Percentiles rank a stretch among this genome's conserved stretches.
phyloP scores from a whole-genome alignment of 2,797 vertebrate species.

The Manis crassicaudata region DNA sequence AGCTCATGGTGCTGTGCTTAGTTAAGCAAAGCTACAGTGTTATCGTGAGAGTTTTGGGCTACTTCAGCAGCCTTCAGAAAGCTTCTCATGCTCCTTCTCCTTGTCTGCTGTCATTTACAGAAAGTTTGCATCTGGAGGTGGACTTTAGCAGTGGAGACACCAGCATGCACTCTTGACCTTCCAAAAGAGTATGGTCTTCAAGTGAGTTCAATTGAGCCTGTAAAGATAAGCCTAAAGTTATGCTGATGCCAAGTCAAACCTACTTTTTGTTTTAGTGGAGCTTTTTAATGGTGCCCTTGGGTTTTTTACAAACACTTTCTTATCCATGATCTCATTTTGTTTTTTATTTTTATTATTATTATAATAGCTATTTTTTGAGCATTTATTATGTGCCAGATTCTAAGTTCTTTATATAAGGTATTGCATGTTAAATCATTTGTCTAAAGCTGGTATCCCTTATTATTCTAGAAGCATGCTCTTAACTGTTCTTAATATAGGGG shows the following conservation, averaged over 20 bases:
- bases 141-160: conserved; percentile 88
- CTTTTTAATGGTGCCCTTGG: too few relatives aligned
- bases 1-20: neutral
- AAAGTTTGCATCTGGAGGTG: conserved; percentile 94
- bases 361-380: neutral
- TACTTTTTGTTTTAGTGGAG: neutral
- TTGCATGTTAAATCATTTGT: neutral
- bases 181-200: conserved; percentile 87
- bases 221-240: neutral
- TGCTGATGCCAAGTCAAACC: neutral
- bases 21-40: neutral
- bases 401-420: neutral
- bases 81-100: neutral
- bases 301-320: neutral
- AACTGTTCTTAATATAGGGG: neutral
- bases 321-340: neutral
- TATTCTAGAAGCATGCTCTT: neutral
- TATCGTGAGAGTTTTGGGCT: fast-evolving
- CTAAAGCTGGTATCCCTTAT: neutral
- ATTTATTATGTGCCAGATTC: neutral
- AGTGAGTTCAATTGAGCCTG: conserved; percentile 82
- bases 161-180: conserved; percentile 87
- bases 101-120: conserved; percentile 79
- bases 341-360: neutral
- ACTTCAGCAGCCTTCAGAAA: neutral